Evolutionary conservation across 2,797 vertebrate genomes (phyloP).

Genomic region (Ctenochaetus hawaiiensis): DNA sequence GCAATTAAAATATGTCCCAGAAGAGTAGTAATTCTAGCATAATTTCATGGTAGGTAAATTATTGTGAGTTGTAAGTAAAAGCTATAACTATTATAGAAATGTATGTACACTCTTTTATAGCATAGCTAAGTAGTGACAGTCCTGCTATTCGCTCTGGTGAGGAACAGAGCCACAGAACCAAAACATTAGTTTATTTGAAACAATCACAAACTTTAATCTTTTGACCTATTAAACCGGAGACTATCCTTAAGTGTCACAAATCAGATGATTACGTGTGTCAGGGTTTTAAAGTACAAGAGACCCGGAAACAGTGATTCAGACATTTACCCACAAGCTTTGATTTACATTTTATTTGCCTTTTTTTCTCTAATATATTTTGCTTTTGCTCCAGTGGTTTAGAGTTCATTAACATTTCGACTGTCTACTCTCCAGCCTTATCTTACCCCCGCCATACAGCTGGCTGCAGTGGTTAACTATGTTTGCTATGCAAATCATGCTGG

Average conservation of each 20-base stretch:
- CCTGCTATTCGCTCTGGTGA: not conserved
- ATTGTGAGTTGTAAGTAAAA: not conserved
- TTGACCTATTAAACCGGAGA: not conserved
- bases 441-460: constrained; percentile 21
- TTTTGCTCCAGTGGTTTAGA: constrained; percentile 10
- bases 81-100: not conserved
- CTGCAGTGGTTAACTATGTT: constrained; percentile 27
- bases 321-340: not conserved
- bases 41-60: not conserved
- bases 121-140: not conserved
- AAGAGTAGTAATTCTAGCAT: not conserved
- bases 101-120: not conserved
- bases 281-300: not conserved
- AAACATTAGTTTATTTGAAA: not conserved
- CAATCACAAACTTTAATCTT: not conserved
- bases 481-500: constrained; percentile 39
- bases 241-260: not conserved
- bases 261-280: not conserved
- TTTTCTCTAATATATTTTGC: not conserved
- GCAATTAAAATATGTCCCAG: not conserved
- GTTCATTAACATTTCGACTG: constrained; percentile 29
- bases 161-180: not conserved
- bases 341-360: constrained; percentile 10
- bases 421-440: constrained; percentile 6
- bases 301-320: not conserved